Base-by-base conservation (phyloP, 2,113 vertebrate genomes). In the Ascaphus truei region DNA sequence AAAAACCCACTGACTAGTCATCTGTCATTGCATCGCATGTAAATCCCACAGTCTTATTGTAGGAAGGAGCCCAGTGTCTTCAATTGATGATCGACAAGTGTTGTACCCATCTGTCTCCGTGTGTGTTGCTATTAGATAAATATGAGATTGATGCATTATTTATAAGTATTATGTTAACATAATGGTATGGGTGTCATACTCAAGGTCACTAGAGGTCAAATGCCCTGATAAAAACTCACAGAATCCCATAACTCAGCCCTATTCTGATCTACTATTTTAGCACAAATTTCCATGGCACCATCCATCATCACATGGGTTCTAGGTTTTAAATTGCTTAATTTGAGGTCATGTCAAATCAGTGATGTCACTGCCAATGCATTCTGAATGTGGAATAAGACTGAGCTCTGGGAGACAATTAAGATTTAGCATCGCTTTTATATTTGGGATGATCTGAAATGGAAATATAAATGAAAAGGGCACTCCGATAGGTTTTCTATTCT, bases 1-100 rank as follows among this genome's bases (percentile, higher is more conserved):
- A 77, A 77, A 73, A 51, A 72, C 18, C 60, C 41, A 11, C 15
- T 30, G 25, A 43, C 57, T 75, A 73, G 53, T 71, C 53, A 61
- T 80, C 72, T 72, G 39, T 77, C 60, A 82, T 41, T 13, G 5
- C 7, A 12, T 7, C 1, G 23, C 56, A 30, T 26, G 55, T 7
- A 11, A 69, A 39, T 60, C 65, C 55, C 41, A 16, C 8, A 31
- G 30, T 34, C 11, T 34, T 4, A 20, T 4, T 9, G 25, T 2
- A 55, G 2, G n/a, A 4, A 31, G 27, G 7, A 16, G 27, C 5
- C 27, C 26, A 23, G 31, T 20, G 5, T 22, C 31, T 16, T 15
- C 26, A 29, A 3, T 7, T 3, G 23, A 30, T 51, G 67, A 61
- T 50, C 59, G 65, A 68, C 65, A 59, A 16, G 36, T 7, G 25